A percentile compares a stretch with the other conserved stretches of the same genome.
Conservation (phyloP, 2,113 vertebrate species). For the Syrmaticus mikado region DNA sequence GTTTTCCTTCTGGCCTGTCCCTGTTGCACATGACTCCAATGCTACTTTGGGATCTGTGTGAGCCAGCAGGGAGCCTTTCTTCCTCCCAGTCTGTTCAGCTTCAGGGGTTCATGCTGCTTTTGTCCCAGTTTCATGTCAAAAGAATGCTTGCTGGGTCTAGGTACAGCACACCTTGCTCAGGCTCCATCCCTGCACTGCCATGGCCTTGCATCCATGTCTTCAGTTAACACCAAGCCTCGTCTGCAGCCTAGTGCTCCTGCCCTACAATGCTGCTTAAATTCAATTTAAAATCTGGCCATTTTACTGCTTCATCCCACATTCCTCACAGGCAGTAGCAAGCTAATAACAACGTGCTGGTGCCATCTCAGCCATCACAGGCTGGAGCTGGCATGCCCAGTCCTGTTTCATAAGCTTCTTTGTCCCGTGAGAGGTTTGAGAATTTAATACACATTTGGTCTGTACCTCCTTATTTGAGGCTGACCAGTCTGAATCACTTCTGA, state of each 20-base stretch:
- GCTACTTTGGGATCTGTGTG: rapidly evolving
- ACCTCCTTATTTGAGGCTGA: neutral
- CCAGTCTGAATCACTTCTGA: neutral
- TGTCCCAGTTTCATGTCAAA: neutral
- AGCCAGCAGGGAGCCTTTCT: neutral
- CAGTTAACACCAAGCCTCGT: neutral
- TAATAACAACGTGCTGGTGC: neutral
- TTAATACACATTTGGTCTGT: neutral
- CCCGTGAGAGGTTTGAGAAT: neutral
- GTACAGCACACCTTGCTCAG: neutral
- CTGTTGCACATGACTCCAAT: rapidly evolving
- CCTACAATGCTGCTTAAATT: neutral
- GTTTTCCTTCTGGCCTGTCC: neutral
- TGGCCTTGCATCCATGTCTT: rapidly evolving
- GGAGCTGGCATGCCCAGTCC: neutral
- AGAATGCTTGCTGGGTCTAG: neutral
- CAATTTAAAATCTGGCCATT: neutral
- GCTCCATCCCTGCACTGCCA: neutral
- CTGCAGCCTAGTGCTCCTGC: neutral
- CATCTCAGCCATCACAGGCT: neutral
- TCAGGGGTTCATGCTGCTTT: neutral
- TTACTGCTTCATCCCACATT: neutral
- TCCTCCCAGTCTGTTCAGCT: neutral
- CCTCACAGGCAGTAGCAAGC: neutral
- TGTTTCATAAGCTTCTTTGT: neutral